Conservation (phyloP, 2,888 invertebrate species). For the Conomelus anceps region DNA sequence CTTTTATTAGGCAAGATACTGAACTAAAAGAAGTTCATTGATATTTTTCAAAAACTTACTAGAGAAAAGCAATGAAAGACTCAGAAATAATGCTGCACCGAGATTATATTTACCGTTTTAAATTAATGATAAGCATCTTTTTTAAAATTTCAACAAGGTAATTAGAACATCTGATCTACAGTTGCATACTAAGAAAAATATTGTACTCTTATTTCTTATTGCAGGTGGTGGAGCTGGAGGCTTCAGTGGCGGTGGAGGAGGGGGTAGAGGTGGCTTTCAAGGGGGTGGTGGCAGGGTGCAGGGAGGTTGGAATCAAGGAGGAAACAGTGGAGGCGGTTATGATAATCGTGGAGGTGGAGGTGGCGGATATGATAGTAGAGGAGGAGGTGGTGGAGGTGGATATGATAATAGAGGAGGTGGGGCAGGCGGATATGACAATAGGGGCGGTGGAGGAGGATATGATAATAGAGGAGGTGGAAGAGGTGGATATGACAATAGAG, state of each 20-base stretch:
- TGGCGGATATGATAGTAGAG: slow-evolving; percentile 38
- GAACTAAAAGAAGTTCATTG: no score
- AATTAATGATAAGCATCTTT: no score
- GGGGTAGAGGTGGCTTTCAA: slow-evolving; percentile 36
- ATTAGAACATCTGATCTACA: not conserved
- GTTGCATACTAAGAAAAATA: not conserved
- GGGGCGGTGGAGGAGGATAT: slow-evolving; percentile 15
- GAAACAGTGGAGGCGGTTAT: slow-evolving; percentile 36
- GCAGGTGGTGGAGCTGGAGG: slow-evolving; percentile 44
- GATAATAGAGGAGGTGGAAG: slow-evolving; percentile 26
- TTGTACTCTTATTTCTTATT: not conserved
- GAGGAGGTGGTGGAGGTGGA: slow-evolving; percentile 22
- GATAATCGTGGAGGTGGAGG: slow-evolving; percentile 36
- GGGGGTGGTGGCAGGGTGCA: slow-evolving; percentile 42
- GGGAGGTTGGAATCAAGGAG: slow-evolving; percentile 43
- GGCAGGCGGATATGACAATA: slow-evolving; percentile 22
- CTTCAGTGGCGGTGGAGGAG: slow-evolving; percentile 36
- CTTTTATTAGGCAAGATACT: no score
- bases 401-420: slow-evolving; percentile 15
- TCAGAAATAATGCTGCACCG: no score
- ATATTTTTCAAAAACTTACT: no score
- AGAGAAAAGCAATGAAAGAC: no score
- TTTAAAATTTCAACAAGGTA: no score
- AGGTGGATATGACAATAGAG: slow-evolving; percentile 41
- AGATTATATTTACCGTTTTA: no score